phyloP scores from a whole-genome alignment of 1,140 invertebrate genomes.

The Palaemon carinicauda region DNA sequence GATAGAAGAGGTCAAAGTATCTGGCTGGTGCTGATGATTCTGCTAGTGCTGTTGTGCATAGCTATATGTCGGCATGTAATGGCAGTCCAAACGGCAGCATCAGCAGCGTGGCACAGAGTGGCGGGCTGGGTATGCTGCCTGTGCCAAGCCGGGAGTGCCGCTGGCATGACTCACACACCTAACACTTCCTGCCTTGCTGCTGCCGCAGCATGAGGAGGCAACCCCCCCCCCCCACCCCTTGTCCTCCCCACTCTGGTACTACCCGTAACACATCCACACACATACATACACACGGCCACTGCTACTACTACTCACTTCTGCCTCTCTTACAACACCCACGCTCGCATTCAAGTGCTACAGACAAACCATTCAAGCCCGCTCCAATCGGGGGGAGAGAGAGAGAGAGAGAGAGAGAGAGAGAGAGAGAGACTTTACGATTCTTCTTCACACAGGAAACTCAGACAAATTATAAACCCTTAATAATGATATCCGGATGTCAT shows the following conservation, averaged over 20 bases:
- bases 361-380: neutral
- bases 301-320: neutral
- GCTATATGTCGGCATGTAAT: neutral
- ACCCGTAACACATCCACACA: neutral
- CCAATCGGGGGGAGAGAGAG: neutral
- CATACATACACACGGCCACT: neutral
- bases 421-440: neutral
- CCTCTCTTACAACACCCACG: neutral
- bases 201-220: neutral
- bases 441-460: too few relatives aligned
- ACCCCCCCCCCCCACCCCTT: neutral
- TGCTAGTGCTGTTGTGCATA: neutral
- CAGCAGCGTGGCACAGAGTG: neutral
- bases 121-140: neutral
- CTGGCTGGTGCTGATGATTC: too few relatives aligned
- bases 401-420: constrained; percentile 25
- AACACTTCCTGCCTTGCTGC: constrained; percentile 34
- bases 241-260: neutral
- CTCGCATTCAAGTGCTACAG: too few relatives aligned
- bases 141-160: constrained; percentile 46
- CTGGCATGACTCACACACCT: constrained; percentile 30
- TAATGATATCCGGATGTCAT: too few relatives aligned
- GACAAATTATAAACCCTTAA: too few relatives aligned
- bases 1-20: too few relatives aligned
- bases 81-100: neutral